Base-by-base conservation (phyloP, 1,140 invertebrate genomes). In the Trachelipus rathkii region DNA sequence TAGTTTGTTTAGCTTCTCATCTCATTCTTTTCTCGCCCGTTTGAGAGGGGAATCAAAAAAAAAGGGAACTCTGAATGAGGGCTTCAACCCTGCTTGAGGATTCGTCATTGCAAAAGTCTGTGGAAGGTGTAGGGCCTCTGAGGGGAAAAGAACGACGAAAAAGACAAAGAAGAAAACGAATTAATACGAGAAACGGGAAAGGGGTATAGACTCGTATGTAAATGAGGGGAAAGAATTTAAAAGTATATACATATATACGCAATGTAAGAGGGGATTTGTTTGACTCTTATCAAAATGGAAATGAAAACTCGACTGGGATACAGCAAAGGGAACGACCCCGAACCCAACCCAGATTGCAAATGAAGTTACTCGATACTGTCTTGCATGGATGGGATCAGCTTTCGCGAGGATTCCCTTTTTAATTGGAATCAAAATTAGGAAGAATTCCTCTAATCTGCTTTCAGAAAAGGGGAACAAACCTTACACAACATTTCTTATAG, bases 141-240 rank as follows among this genome's bases (percentile, higher is more conserved):
- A 60, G 50, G 50, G 50, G 50, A 60, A 8, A 19, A 60, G 50
- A 60, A 60, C 11, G 19, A 60, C 2, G 19, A 60, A 8, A 60
- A 60, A 60, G 50, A 60, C 50, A 60, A 60, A 60, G 50, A 60
- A 60, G 50, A 19, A 60, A 19, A 60, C 11, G 19, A 60, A 60
- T 60, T 60, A 60, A 60, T 60, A 8, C 50, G 50, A 60, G 50
- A 60, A 19, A 60, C 11, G 19, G 50, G 50, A 60, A 19, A 60
- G 50, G 50, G 50, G 50, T 60, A 60, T 33, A 33, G 19, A 19
- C 50, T 60, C 19, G 1, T 19, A 60, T 60, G 50, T 60, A 60
- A 60, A 60, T 60, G 50, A 60, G 50, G 50, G 50, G 50, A 60
- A 60, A 8, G 50, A 60, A 60, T 60, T 60, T 60, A 60, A 60